Percentiles rank a stretch among this genome's conserved stretches.
These are phyloP conservation scores for Ibycter americanus DNA, from an alignment of 2,797 vertebrate species.

Conservation along the genomic window DNA sequence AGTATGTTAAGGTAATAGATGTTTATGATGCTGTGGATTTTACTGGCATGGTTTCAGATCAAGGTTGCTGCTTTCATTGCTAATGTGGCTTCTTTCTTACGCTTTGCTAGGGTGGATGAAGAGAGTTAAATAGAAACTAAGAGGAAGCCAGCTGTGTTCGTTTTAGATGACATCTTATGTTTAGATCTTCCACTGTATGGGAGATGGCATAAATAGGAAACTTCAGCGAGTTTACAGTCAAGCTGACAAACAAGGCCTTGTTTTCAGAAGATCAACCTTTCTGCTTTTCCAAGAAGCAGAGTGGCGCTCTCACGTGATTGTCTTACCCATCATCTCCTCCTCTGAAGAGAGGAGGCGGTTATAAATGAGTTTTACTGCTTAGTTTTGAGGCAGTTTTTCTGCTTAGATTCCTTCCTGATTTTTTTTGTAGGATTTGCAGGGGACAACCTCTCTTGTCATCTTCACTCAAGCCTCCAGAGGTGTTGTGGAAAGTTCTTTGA, in stretches of 20 bases:
- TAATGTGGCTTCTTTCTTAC: neutral
- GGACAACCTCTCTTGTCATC: neutral
- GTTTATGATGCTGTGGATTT: neutral
- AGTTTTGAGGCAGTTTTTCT: neutral
- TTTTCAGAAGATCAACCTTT: neutral
- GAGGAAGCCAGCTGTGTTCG: neutral
- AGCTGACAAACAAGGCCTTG: neutral
- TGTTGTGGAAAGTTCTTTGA: neutral
- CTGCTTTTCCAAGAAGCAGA: neutral
- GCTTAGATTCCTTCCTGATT: neutral
- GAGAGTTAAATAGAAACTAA: neutral
- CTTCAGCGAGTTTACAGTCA: neutral
- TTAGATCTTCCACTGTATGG: neutral
- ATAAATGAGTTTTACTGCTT: neutral
- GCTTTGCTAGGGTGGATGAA: neutral
- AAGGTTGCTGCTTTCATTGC: neutral
- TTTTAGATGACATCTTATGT: neutral
- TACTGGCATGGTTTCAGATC: neutral
- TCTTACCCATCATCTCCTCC: neutral
- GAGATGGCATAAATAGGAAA: neutral
- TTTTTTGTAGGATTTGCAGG: neutral
- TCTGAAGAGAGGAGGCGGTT: neutral
- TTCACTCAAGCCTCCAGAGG: neutral
- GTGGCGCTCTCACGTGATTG: rapidly evolving
- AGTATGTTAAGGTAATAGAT: neutral